phyloP scores from a whole-genome alignment of 1,140 invertebrate species.

The Pentalonia nigronervosa region DNA sequence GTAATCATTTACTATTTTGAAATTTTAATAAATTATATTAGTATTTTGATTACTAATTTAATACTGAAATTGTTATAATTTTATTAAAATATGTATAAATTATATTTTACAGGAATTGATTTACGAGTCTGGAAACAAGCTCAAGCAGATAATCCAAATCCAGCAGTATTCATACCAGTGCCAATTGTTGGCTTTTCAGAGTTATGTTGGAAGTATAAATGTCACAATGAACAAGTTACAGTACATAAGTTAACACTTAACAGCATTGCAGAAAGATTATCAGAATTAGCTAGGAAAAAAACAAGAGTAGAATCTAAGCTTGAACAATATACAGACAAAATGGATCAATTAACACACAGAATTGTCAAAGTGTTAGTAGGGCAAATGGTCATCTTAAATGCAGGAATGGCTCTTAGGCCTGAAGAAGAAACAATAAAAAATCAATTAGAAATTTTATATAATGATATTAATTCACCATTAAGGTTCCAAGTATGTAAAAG shows the following conservation, averaged over 20 bases:
- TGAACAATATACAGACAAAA: constrained; percentile 77
- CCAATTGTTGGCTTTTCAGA: constrained; percentile 90
- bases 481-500: constrained; percentile 80
- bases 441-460: constrained; percentile 83
- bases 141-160: constrained; percentile 90
- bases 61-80: neutral
- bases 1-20: too few species aligned
- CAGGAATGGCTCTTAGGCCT: constrained; percentile 82
- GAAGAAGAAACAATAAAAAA: constrained; percentile 88
- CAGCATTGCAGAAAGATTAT: constrained; percentile 78
- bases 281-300: constrained; percentile 76
- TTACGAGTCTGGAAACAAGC: constrained; percentile 87
- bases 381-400: constrained; percentile 85
- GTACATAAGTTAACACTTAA: constrained; percentile 79
- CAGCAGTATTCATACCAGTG: constrained; percentile 86
- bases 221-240: constrained; percentile 82
- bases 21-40: too few species aligned
- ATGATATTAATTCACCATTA: constrained; percentile 87
- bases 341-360: constrained; percentile 78
- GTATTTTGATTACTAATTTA: neutral
- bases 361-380: constrained; percentile 82
- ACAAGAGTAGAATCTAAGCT: constrained; percentile 75
- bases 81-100: neutral
- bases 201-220: constrained; percentile 82
- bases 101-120: constrained; percentile 72